Evolutionary conservation across 2,888 invertebrate genomes (phyloP).

Genomic region (Ischnus inquisitorius): DNA sequence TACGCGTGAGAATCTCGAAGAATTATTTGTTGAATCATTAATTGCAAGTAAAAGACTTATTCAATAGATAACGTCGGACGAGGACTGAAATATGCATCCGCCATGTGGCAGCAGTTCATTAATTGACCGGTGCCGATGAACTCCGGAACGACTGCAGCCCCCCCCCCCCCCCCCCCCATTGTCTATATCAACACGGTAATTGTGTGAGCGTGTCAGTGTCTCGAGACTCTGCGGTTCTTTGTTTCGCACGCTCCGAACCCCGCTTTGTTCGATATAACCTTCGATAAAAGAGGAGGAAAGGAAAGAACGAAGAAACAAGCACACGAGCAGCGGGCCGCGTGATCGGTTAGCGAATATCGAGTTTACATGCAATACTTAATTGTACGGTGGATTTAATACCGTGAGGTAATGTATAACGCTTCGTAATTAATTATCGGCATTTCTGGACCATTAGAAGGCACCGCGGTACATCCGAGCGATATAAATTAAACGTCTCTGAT

Average conservation of each 20-base stretch:
- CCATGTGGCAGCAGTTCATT: background rate
- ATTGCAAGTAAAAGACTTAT: background rate
- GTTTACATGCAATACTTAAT: slow-evolving; percentile 23
- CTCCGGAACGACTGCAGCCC: slow-evolving; percentile 11
- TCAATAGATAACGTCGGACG: background rate
- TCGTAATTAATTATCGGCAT: slow-evolving; percentile 55
- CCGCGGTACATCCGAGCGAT: slow-evolving; percentile 1
- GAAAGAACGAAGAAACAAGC: slow-evolving; percentile 25
- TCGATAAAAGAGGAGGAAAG: slow-evolving; percentile 43
- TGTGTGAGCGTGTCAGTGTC: slow-evolving; percentile 15
- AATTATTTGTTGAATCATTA: background rate
- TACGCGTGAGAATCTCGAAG: too few species aligned
- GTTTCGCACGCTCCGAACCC: slow-evolving; percentile 60
- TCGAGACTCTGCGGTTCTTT: slow-evolving; percentile 50
- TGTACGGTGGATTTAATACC: slow-evolving; percentile 29
- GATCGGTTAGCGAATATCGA: slow-evolving; percentile 41
- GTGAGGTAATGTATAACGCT: slow-evolving; percentile 19
- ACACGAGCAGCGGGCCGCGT: slow-evolving; percentile 17
- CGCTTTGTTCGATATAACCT: slow-evolving; percentile 59
- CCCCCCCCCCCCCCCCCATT: background rate
- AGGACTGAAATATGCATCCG: slow-evolving; percentile 20
- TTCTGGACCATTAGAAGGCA: slow-evolving; percentile 11
- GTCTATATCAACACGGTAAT: slow-evolving; percentile 3
- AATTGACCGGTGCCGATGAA: slow-evolving; percentile 31
- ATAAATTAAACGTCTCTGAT: slow-evolving; percentile 36